Base-by-base conservation (phyloP, 1,140 invertebrate species). In the Drosophila pruinosa region DNA sequence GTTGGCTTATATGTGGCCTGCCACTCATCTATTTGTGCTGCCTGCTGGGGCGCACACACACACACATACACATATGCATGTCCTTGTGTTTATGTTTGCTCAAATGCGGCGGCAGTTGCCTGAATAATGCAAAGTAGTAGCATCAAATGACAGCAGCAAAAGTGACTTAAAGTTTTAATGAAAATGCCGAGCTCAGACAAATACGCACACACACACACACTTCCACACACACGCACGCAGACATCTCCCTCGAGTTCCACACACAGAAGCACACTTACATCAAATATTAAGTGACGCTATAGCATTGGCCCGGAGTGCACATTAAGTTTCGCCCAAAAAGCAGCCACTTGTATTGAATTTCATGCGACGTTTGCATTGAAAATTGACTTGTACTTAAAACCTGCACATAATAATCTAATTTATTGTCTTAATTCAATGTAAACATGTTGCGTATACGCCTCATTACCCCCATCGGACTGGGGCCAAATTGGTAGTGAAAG, bases 161-260 rank as follows among this genome's bases (percentile, higher is more conserved):
- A 76, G 82, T 86, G 81, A 86, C 81, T 86, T 86, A 77, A 86
- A 88, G 82, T 81, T 86, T 88, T 86, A 86, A 86, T 88, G 82
- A 86, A 88, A 88, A 75, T 80, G 65, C 77, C 65, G 50, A 38
- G 52, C 53, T 56, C 53, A 19, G 26, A 52, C 81, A 64, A 62
- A 69, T 36, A 79, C 36, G 26, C 15, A 76, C 31, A 39, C 62
- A 19, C 12, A 65, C 8, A 38, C 26, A 56, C 43, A 58, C 31
- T n/a, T n/a, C n/a, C n/a, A 50, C 22, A 53, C 7, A 22, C 10
- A 38, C 14, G 26, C n/a, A 14, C 17, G 15, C 3, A 57, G 17
- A 3, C n/a, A 48, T 12, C 43, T 22, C 50, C 31, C 59, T 15
- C 7, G 70, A 52, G 65, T 63, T 58, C 39, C 74, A 48, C 54